Evolutionary conservation across 2,888 invertebrate genomes (phyloP).

Genomic region (Blomia tropicalis): DNA sequence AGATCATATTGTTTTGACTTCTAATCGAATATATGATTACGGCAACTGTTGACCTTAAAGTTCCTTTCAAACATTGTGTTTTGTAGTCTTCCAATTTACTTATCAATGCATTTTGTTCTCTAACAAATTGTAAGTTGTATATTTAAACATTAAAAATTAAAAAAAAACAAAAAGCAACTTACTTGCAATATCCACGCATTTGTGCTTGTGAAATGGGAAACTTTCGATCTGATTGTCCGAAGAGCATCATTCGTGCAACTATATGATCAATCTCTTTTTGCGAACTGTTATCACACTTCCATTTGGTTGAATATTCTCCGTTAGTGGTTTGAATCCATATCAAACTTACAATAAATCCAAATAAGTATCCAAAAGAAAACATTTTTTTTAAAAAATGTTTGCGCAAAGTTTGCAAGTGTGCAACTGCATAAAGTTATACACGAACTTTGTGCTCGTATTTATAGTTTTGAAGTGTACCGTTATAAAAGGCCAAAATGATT

Average conservation of each 20-base stretch:
- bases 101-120: background rate
- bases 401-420: too few species aligned
- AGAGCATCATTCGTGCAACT: slow-evolving; percentile 6
- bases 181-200: slow-evolving; percentile 1
- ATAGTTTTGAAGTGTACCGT: too few species aligned
- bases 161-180: background rate
- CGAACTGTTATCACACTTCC: background rate
- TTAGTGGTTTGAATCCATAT: background rate
- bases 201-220: background rate
- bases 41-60: background rate
- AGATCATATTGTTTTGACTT: background rate
- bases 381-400: too few species aligned
- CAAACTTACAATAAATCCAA: background rate
- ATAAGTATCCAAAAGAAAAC: too few species aligned
- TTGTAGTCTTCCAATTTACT: slow-evolving; percentile 15
- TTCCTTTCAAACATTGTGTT: slow-evolving; percentile 15
- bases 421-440: too few species aligned
- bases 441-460: too few species aligned
- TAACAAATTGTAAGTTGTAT: background rate
- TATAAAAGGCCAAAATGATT: too few species aligned
- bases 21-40: slow-evolving; percentile 17
- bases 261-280: background rate
- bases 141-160: background rate
- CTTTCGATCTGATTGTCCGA: background rate
- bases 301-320: background rate